Base-by-base conservation (phyloP, 1,140 invertebrate genomes). In the Musca domestica region DNA sequence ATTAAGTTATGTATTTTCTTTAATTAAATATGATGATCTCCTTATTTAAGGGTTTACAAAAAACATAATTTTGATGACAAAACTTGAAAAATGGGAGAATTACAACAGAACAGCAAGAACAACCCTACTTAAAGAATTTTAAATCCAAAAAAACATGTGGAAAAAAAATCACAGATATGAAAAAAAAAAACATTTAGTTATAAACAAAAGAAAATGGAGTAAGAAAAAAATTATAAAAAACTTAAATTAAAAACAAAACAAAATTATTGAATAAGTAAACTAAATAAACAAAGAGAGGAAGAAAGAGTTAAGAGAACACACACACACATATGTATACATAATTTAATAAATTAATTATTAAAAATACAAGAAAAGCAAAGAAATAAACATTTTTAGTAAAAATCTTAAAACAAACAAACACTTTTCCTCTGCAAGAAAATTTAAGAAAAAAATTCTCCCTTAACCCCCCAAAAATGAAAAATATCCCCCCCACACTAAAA, bases 261-360 rank as follows among this genome's bases (percentile, higher is more conserved):
- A 47, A 48, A 64, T 64, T 22, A 47, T 23, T n/a, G 15, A 47
- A 48, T 64, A 64, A n/a, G 46, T 48, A 64, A 64, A 64, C 63
- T 19, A 64, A 61, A 34, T 20, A 64, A 23, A 48, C 48, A 64
- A 12, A 58, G 10, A 41, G 34, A 41, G 10, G 14, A 14, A n/a
- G 2, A 14, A 58, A 58, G 9, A 52, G 19, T 52, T 2, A 9
- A 22, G 9, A 58, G 23, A n/a, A n/a, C 15, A 58, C 15, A 58
- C 20, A 58, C 34, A 64, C 23, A 48, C 46, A 64, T 64, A 64
- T 48, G 23, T 27, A 64, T 25, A 64, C 46, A 64, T 48, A 64
- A 47, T 48, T 49, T 64, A 48, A 64, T 64, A 64, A 64, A 64
- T 61, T 61, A 61, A 58, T 58, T 58, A 58, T 58, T 27, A 58